Evolutionary conservation across 2,113 vertebrate species (phyloP).

Genomic region (Typhlomys cinereus): DNA sequence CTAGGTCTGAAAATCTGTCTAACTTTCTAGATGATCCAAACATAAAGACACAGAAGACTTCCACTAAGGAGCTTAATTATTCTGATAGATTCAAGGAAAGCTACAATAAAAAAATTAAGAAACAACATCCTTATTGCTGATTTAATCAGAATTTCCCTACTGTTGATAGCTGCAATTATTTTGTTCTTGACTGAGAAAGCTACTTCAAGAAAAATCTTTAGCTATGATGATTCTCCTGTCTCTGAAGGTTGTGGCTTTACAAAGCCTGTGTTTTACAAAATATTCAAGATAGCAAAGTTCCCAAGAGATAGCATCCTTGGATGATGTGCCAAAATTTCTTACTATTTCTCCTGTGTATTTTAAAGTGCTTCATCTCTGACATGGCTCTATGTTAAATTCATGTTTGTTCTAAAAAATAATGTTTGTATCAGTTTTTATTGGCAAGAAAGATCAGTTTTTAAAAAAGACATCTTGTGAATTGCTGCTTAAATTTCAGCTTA

Average conservation of each 20-base stretch:
- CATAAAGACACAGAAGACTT: not conserved
- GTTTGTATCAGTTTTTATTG: not conserved
- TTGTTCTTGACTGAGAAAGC: not conserved
- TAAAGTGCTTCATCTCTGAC: no score
- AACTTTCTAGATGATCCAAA: not conserved
- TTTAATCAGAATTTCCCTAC: not conserved
- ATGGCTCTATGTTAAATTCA: conserved; percentile 42
- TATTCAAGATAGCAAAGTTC: not conserved
- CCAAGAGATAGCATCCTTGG: no score
- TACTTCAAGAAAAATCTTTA: not conserved
- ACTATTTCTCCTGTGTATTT: no score
- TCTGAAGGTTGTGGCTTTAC: not conserved
- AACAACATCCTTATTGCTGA: not conserved
- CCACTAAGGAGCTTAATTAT: conserved; percentile 5
- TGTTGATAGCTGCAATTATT: not conserved
- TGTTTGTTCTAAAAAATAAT: conserved; percentile 1
- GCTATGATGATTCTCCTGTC: not conserved
- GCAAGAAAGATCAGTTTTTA: not conserved
- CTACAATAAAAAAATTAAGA: not conserved
- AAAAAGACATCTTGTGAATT: conserved; percentile 14
- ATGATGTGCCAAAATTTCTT: no score
- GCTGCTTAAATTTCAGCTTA: conserved; percentile 9
- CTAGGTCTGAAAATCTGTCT: not conserved
- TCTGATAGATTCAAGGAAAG: not conserved
- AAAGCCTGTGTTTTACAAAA: not conserved